These are phyloP conservation scores for Hypomecis atomaria DNA, from an alignment of 2,888 invertebrate genomes.

Conservation along the genomic window DNA sequence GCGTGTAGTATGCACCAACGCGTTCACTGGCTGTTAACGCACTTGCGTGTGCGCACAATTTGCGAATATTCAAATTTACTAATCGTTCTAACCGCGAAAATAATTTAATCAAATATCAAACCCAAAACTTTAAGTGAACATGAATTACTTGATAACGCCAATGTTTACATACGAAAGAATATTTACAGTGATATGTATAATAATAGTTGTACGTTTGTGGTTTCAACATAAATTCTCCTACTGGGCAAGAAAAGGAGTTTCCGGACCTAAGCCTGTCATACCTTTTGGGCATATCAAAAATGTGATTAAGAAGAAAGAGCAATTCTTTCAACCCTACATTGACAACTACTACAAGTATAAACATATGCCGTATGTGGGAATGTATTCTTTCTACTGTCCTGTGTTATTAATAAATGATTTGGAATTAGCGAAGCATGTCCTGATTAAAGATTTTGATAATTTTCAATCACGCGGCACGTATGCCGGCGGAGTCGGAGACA, in stretches of 20 bases:
- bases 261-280: slow-evolving; percentile 82
- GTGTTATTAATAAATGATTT: slow-evolving; percentile 86
- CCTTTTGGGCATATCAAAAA: slow-evolving; percentile 86
- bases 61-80: neutral
- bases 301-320: slow-evolving; percentile 81
- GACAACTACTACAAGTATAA: slow-evolving; percentile 84
- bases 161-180: slow-evolving; percentile 50
- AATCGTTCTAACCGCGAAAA: neutral
- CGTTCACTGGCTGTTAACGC: slow-evolving; percentile 19
- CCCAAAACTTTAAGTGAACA: slow-evolving; percentile 26
- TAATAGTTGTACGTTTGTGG: slow-evolving; percentile 60
- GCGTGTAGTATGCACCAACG: slow-evolving; percentile 22
- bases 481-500: slow-evolving; percentile 85
- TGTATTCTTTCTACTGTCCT: slow-evolving; percentile 86
- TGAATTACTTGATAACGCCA: slow-evolving; percentile 43
- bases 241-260: slow-evolving; percentile 85
- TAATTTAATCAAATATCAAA: neutral
- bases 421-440: slow-evolving; percentile 84
- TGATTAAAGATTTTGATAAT: slow-evolving; percentile 86
- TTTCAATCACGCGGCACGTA: slow-evolving; percentile 88
- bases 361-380: slow-evolving; percentile 80
- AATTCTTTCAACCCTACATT: slow-evolving; percentile 86
- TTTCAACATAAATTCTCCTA: slow-evolving; percentile 79
- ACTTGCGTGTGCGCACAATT: slow-evolving; percentile 12
- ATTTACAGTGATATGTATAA: slow-evolving; percentile 47